phyloP scores from a whole-genome alignment of 2,113 vertebrate genomes.

The Dromiciops gliroides region DNA sequence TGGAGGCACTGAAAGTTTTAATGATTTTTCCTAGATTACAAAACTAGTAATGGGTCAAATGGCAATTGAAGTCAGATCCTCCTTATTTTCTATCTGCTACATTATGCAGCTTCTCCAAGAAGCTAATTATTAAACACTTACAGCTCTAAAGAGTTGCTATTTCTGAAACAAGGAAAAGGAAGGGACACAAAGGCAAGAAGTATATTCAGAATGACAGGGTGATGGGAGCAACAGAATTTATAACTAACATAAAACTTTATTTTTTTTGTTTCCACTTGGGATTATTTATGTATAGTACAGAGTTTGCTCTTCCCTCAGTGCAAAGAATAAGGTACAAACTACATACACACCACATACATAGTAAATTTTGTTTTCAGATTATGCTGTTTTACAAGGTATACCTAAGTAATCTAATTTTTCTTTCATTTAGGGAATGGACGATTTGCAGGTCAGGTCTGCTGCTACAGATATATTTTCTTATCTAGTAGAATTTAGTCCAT shows the following conservation, averaged over 20 bases:
- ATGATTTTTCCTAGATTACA: background rate
- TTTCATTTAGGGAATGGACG: slow-evolving; percentile 94
- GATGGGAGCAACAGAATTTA: background rate
- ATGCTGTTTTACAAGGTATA: background rate
- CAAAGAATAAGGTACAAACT: background rate
- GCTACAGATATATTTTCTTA: slow-evolving; percentile 99
- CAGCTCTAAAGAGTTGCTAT: slow-evolving; percentile 23
- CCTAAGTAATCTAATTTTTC: slow-evolving; percentile 48
- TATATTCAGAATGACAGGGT: background rate
- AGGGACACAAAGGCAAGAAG: background rate
- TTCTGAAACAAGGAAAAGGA: slow-evolving; percentile 17
- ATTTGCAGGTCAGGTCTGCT: slow-evolving; percentile 96
- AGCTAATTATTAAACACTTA: background rate
- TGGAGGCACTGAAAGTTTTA: background rate
- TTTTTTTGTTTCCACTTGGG: background rate
- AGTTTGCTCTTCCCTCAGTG: background rate
- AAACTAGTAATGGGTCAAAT: background rate
- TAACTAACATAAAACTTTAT: background rate
- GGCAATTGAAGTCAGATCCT: background rate
- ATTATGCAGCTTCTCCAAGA: background rate
- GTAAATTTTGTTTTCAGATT: background rate
- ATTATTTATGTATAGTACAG: background rate
- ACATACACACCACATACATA: too few relatives aligned
- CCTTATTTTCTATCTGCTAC: background rate
- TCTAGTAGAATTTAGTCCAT: slow-evolving; percentile 99